Percentiles rank a stretch among this genome's conserved stretches.
phyloP scores from a whole-genome alignment of 2,888 invertebrate species.

The Drosophila longiperda region DNA sequence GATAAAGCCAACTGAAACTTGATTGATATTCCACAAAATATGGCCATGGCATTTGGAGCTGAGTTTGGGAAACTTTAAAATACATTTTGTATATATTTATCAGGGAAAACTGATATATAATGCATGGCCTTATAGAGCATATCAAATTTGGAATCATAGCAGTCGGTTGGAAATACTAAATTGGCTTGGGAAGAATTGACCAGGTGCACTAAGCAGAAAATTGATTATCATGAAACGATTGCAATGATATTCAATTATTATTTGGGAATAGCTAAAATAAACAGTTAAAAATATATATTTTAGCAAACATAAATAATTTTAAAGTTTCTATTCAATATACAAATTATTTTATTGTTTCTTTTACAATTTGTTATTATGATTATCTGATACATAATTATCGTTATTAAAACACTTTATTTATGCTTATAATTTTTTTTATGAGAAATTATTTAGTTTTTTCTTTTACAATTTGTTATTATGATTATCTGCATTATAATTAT shows the following conservation, averaged over 20 bases:
- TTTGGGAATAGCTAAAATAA: not conserved
- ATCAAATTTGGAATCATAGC: not conserved
- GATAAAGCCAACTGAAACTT: slow-evolving; percentile 16
- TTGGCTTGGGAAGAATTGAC: not conserved
- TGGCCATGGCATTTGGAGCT: not conserved
- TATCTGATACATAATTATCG: too few species aligned
- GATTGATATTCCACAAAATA: slow-evolving; percentile 35
- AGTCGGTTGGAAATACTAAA: not conserved
- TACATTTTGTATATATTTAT: not conserved
- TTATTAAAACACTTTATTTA: too few species aligned
- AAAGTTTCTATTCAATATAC: not conserved
- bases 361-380: not conserved
- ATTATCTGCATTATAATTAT: not conserved
- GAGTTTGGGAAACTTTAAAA: not conserved
- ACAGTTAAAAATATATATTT: not conserved
- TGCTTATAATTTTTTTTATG: not conserved
- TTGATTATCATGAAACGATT: not conserved
- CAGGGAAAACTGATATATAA: not conserved
- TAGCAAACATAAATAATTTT: not conserved
- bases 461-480: not conserved
- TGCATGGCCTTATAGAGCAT: not conserved
- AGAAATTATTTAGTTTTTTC: not conserved
- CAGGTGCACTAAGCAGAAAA: not conserved
- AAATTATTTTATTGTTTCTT: not conserved
- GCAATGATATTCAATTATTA: not conserved